A percentile compares a stretch with the other conserved stretches of the same genome.
These are phyloP conservation scores for Hyperoplus lanceolatus DNA, from an alignment of 2,797 vertebrate species.

Conservation along the genomic window DNA sequence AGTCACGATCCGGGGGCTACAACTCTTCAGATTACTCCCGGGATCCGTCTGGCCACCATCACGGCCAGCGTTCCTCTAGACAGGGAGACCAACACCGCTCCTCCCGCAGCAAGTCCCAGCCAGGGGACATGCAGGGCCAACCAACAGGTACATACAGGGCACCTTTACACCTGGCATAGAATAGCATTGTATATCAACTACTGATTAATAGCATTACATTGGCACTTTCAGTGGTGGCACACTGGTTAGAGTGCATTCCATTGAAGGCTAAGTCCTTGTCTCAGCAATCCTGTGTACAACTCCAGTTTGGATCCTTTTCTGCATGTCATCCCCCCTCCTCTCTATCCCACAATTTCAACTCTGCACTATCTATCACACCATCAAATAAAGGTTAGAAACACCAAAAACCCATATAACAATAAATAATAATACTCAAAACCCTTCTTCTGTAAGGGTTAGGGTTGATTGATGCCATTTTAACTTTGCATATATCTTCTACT, in stretches of 20 bases:
- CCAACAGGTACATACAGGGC: slow-evolving; percentile 75
- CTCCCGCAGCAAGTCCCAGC: slow-evolving; percentile 84
- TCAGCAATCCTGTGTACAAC: too few species aligned
- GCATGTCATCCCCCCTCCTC: too few species aligned
- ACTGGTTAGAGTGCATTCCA: too few species aligned
- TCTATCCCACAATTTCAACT: too few species aligned
- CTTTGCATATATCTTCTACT: background rate
- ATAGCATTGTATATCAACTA: background rate
- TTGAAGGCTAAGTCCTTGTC: too few species aligned
- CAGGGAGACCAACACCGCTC: slow-evolving; percentile 88
- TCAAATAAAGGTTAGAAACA: too few species aligned
- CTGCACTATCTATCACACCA: too few species aligned
- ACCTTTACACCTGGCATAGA: background rate
- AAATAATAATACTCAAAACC: too few species aligned
- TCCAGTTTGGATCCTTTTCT: too few species aligned
- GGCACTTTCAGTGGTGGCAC: background rate
- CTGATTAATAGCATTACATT: background rate
- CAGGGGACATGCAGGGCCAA: slow-evolving; percentile 82
- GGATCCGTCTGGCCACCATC: slow-evolving; percentile 89
- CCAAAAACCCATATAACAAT: too few species aligned
- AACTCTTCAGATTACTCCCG: slow-evolving; percentile 90
- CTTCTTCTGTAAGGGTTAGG: too few species aligned
- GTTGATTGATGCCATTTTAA: background rate
- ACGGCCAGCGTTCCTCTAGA: slow-evolving; percentile 87
- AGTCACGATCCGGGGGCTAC: slow-evolving; percentile 87